Base-by-base conservation (phyloP, 2,797 vertebrate genomes). In the Lutjanus argentimaculatus region DNA sequence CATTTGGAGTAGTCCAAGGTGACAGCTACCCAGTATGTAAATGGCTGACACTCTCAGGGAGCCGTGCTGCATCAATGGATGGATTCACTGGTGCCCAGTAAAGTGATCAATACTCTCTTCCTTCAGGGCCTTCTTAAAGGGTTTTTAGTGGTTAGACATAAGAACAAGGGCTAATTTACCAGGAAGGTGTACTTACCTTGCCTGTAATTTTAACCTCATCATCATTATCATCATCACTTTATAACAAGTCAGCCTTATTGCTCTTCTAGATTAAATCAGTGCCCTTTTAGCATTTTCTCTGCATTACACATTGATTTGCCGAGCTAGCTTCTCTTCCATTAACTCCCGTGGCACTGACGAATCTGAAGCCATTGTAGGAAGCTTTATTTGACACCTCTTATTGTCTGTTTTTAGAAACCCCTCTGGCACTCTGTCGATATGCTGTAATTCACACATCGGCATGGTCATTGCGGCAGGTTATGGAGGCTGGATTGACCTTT, bases 51-150 rank as follows among this genome's bases (percentile, higher is more conserved):
- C 81, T 77, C 67, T 65, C 43, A 68, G 56, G 17, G 43, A 75
- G 73, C 59, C 59, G 1, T 68, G 72, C 25, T 52, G 42, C 71
- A 88, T 92, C 80, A 68, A 90, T 92, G 71, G 55, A 82, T 85
- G 62, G 85, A 87, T 89, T 85, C 58, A 58, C 36, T 72, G 17
- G 70, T 21, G 68, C 65, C 74, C 70, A 63, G 68, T 51, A 53
- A 57, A 64, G 65, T 57, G 42, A 73, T 92, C 88, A 66, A 84
- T 92, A 87, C 43, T 63, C 53, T 82, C 62, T 48, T 79, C 53
- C 30, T 8, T 14, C 51, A 46, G 76, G 72, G 55, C 49, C 64
- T 66, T 89, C 86, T 75, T 49, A 56, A 80, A 67, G 16, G 40
- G 16, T 51, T 67, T 79, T 70, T 72, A 25, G 30, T 17, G 21